Conservation (phyloP, 2,888 invertebrate genomes). For the Dione vanillae region DNA sequence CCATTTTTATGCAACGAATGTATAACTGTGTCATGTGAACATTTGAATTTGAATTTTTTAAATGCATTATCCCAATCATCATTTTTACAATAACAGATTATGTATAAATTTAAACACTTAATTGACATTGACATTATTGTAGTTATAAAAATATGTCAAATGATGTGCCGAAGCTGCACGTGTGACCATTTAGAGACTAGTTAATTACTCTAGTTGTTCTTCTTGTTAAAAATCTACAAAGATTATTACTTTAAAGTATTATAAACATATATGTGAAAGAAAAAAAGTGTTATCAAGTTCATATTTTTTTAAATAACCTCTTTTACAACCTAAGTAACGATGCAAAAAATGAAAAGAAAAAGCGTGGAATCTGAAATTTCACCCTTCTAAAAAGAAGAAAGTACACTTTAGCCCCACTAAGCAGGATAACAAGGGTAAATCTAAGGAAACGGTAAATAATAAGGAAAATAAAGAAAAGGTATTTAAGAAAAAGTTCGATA, state of each 20-base stretch:
- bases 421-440: constrained; percentile 41
- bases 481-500: constrained; percentile 40
- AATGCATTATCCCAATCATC: too few relatives aligned
- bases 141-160: constrained; percentile 2
- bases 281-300: too few relatives aligned
- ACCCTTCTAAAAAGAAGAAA: constrained; percentile 67
- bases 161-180: constrained; percentile 9
- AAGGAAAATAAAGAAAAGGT: constrained; percentile 36
- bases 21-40: too few relatives aligned
- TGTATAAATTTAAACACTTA: not conserved
- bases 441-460: constrained; percentile 35
- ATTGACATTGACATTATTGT: not conserved
- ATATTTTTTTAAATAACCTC: constrained; percentile 11
- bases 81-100: too few relatives aligned
- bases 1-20: too few relatives aligned
- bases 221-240: not conserved
- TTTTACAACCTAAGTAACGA: constrained; percentile 47
- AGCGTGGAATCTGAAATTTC: constrained; percentile 53
- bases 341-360: constrained; percentile 76
- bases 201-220: not conserved
- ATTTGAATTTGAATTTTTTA: too few relatives aligned
- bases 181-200: constrained; percentile 2
- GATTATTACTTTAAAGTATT: not conserved
- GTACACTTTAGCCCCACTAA: constrained; percentile 52
- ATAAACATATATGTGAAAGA: not conserved